These are phyloP conservation scores for Bubalus kerabau DNA, from an alignment of 2,113 vertebrate species.

Conservation along the genomic window DNA sequence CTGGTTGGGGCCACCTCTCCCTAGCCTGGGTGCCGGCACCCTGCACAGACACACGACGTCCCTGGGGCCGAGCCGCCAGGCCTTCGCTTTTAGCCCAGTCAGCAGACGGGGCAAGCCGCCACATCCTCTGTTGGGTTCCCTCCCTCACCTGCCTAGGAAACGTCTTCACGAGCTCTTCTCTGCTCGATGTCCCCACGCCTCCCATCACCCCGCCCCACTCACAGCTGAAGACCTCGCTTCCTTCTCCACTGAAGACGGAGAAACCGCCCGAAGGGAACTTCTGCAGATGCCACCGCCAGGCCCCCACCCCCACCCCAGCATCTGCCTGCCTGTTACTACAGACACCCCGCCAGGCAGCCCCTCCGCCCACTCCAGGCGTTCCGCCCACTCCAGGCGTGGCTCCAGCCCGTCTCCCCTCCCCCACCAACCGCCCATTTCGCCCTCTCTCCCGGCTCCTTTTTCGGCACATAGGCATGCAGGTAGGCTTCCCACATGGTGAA, in stretches of 20 bases:
- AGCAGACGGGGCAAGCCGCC: too few species aligned
- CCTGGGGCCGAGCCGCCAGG: rapidly evolving
- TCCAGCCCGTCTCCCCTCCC: background rate
- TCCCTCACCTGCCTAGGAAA: background rate
- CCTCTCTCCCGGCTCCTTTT: background rate
- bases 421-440: background rate
- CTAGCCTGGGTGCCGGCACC: background rate
- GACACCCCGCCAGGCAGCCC: background rate
- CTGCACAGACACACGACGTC: rapidly evolving
- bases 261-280: background rate
- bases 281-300: background rate
- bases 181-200: background rate
- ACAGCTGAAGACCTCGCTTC: background rate
- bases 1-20: background rate
- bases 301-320: background rate
- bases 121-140: rapidly evolving
- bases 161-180: background rate
- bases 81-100: rapidly evolving
- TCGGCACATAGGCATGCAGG: background rate
- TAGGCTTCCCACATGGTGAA: background rate
- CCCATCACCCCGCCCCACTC: background rate
- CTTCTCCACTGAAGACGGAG: background rate
- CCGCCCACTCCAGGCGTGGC: too few species aligned
- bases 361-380: rapidly evolving
- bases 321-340: background rate